Evolutionary conservation across 2,888 invertebrate genomes (phyloP).

Genomic region (Xylota sylvarum): DNA sequence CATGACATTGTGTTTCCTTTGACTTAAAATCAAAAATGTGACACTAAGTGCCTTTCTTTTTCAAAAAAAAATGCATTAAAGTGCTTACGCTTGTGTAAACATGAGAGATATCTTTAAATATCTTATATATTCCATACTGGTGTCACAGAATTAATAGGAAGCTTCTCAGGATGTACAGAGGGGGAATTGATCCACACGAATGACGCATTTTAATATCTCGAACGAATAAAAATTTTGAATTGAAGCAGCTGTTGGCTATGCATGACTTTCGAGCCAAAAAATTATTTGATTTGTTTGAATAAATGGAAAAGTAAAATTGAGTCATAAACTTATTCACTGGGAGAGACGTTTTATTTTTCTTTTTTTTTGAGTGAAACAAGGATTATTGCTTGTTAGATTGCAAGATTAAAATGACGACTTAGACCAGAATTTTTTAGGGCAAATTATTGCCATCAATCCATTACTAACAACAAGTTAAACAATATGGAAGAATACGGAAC

Average conservation of each 20-base stretch:
- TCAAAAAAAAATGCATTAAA: slow-evolving; percentile 21
- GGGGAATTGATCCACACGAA: neutral
- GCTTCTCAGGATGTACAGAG: neutral
- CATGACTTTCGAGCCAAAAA: neutral
- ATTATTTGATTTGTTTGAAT: neutral
- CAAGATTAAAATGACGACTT: too few relatives aligned
- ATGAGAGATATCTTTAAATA: neutral
- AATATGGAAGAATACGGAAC: too few relatives aligned
- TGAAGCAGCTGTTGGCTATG: slow-evolving; percentile 4
- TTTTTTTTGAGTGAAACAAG: too few relatives aligned
- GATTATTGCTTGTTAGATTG: too few relatives aligned
- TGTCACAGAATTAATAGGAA: neutral
- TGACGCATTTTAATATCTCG: neutral
- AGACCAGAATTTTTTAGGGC: too few relatives aligned
- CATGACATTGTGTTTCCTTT: neutral
- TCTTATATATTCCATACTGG: neutral
- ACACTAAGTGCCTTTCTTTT: slow-evolving; percentile 1
- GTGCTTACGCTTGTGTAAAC: slow-evolving; percentile 3
- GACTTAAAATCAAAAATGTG: neutral
- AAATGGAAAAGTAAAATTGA: too few relatives aligned
- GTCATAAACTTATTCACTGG: too few relatives aligned
- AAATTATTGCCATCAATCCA: too few relatives aligned
- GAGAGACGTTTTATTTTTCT: too few relatives aligned
- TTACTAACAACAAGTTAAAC: too few relatives aligned
- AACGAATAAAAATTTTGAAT: slow-evolving; percentile 4